Conservation (phyloP, 2,888 invertebrate genomes). For the Hyalella azteca region DNA sequence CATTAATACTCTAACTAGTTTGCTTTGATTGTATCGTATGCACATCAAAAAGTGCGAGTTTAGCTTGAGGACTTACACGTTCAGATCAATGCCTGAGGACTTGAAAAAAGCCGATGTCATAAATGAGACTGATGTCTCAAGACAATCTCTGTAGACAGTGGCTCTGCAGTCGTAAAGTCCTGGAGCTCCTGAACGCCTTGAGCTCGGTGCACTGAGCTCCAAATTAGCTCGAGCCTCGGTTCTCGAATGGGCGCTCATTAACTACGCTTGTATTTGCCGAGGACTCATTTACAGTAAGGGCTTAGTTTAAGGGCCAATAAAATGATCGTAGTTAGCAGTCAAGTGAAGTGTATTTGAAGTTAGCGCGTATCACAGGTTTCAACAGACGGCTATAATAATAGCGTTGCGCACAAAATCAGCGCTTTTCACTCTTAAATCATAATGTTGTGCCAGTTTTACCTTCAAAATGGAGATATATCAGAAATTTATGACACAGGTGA, state of each 20-base stretch:
- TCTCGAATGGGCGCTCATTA: not conserved
- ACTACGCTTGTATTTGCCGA: not conserved
- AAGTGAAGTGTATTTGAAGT: not conserved
- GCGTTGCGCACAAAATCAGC: not conserved
- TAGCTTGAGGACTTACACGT: no score
- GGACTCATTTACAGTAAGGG: not conserved
- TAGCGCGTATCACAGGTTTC: slow-evolving; percentile 27
- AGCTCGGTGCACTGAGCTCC: not conserved
- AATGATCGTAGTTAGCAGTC: slow-evolving; percentile 4
- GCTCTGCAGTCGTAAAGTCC: not conserved
- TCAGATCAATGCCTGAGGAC: no score
- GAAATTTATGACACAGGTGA: no score
- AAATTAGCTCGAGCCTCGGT: slow-evolving; percentile 18
- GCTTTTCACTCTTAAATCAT: not conserved
- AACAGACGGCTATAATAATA: slow-evolving; percentile 27
- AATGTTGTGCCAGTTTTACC: no score
- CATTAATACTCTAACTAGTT: no score
- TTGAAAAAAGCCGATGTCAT: no score
- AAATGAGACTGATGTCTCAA: no score
- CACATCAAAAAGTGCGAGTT: no score
- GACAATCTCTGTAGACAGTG: no score
- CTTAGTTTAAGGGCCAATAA: not conserved
- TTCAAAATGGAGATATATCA: no score
- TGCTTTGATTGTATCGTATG: no score
- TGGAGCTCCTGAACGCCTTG: not conserved